Base-by-base conservation (phyloP, 2,888 invertebrate genomes). In the Andrena minutula region DNA sequence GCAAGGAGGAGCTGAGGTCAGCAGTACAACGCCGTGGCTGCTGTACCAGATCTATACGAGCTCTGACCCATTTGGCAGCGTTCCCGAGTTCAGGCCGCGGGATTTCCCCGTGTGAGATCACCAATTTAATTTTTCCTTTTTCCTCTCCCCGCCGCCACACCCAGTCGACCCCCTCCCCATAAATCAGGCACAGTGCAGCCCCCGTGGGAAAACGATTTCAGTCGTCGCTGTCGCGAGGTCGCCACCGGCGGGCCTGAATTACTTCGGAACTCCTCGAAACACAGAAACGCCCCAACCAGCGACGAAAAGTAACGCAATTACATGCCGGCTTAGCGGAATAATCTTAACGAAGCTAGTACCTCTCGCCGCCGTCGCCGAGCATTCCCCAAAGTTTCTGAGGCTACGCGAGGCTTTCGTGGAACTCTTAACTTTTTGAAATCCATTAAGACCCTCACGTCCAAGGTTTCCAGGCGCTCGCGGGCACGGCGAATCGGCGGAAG, bases 11-110 rank as follows among this genome's bases (percentile, higher is more conserved):
- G 74, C 72, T 75, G 79, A 86, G 87, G 84, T 82, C 84, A 84
- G 81, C 79, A 56, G 77, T 71, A 76, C 79, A 72, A 73, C 77
- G 75, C 69, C 75, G 79, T 85, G 74, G 70, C 71, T 64, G 66
- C 74, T 81, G 69, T 82, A 82, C 71, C 83, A 73, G 87, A 84
- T 86, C 89, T 79, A 88, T 85, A 87, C 90, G 87, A 89, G 90
- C 89, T 92, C 90, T 92, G 93, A 93, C 92, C 93, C 89, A 93
- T 93, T 93, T 93, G 92, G 93, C 93, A 93, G 64, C 75, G 86
- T 90, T 92, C 92, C 92, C 92, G 89, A 90, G 88, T 76, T 78
- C 78, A 66, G 83, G 76, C 82, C 60, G 70, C 75, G 65, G 81
- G 82, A 65, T 86, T 87, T 84, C 71, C 77, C 85, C 60, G 60